Base-by-base conservation (phyloP, 2,888 invertebrate genomes). In the Sinelater perroti region DNA sequence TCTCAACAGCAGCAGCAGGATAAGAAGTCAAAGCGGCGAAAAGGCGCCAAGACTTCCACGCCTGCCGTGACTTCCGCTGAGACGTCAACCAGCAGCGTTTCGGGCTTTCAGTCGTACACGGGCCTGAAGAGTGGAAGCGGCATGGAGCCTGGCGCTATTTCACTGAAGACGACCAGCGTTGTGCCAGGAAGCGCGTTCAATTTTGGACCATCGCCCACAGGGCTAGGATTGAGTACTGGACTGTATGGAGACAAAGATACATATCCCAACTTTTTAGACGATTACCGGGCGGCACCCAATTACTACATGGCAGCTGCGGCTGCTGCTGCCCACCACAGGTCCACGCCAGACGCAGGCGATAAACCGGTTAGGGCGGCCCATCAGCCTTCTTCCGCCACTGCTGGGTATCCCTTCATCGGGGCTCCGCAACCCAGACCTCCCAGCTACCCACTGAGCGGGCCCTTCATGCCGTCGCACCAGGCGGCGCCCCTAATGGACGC, bases 101-200 rank as follows among this genome's bases (percentile, higher is more conserved):
- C 61, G 42, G 84, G 83, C 64, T 85, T 85, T 71, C 85, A 85
- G 65, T 80, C 85, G 8, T 85, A 85, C 67, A 80, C 83, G 1
- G 83, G 83, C 3, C 70, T 84, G 10, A 85, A 84, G 63, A 79
- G 70, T 49, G 56, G 72, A 5, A 51, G 72, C 2, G 54, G 65
- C 40, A 70, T 74, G 53, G 79, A 79, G 67, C 76, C 78, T 16
- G 74, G 75, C 62, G 81, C 81, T 61, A 85, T 89, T 65, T 82
- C 86, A 7, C 72, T 89, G 40, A 85, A 90, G 67, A 86, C 88
- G 42, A 80, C 85, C 2, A 85, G 86, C 67, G 88, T 90, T 72
- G 90, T 92, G 62, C 86, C 92, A 4, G 88, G 90, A 17, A 91
- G 91, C 78, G 91, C 93, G 45, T 93, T 93, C 69, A 93, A 92